Base-by-base conservation (phyloP, 2,888 invertebrate species). In the Tiliacea citrago region DNA sequence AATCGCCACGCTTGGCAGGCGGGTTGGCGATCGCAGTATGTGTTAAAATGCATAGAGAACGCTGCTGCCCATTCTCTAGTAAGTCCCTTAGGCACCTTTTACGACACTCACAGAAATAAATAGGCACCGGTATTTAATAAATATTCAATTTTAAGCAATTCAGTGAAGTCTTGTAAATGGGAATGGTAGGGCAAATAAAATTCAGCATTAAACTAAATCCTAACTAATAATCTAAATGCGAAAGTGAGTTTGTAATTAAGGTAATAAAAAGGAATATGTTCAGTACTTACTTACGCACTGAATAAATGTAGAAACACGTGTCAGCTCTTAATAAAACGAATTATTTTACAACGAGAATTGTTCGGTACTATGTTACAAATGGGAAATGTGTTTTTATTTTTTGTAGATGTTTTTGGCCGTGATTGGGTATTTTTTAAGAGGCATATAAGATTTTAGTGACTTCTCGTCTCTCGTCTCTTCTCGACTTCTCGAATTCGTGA, bases 191-290 rank as follows among this genome's bases (percentile, higher is more conserved):
- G 24, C 13, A 13, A 53, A 12, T 53, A 53, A n/a, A 53, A 12
- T 53, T 5, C 12, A 53, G n/a, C n/a, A n/a, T 53, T 24, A 6
- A 55, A 55, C 12, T 55, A 55, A 53, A 24, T 24, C 39, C 39
- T 39, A 39, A 39, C 39, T 39, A 39, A 39, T 39, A 39, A 3
- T 35, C 2, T 35, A 35, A 35, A 35, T 39, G 39, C 39, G 39
- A 39, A 39, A 39, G 29, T 29, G 29, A n/a, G n/a, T n/a, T n/a
- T n/a, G n/a, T n/a, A n/a, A n/a, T 35, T 39, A 47, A 29, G 7
- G 71, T 21, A 39, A 71, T 66, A 53, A 49, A 72, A 39, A 39
- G 24, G 72, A 72, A 39, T 58, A 21, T 70, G 35, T 57, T 71
- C 47, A 35, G 47, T 39, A 29, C 53, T 16, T 53, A 42, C 53